A percentile compares a stretch with the other conserved stretches of the same genome.
phyloP scores from a whole-genome alignment of 2,797 vertebrate genomes.

The Acrossocheilus wenchowensis region DNA sequence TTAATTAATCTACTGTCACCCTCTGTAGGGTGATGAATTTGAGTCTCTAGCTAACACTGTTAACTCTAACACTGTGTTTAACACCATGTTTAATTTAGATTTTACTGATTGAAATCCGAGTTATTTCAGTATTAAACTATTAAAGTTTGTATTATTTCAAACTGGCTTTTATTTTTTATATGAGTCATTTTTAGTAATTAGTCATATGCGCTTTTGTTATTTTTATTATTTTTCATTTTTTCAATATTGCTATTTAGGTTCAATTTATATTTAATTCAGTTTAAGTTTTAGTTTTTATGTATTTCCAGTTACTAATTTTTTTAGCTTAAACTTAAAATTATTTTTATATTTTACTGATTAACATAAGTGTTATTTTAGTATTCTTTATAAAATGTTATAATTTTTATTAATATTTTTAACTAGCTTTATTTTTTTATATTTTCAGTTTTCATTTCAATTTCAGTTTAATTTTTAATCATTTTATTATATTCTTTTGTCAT shows the following conservation, averaged over 20 bases:
- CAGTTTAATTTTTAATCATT: too few species aligned
- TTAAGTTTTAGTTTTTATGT: background rate
- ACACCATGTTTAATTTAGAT: background rate
- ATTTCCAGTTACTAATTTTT: background rate
- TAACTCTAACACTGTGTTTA: constrained; percentile 4
- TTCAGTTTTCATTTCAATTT: too few species aligned
- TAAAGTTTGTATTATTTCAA: background rate
- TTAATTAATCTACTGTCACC: constrained; percentile 63
- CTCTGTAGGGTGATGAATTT: constrained; percentile 56
- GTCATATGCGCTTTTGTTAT: background rate
- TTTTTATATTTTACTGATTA: background rate
- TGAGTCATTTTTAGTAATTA: background rate
- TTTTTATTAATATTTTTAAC: too few species aligned
- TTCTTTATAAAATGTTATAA: too few species aligned
- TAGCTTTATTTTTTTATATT: too few species aligned
- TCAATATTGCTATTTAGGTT: background rate
- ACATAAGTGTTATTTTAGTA: background rate
- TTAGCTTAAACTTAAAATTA: background rate
- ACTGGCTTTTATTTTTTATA: background rate
- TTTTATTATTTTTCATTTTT: background rate
- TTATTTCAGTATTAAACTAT: background rate
- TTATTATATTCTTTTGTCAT: too few species aligned
- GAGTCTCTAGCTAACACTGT: constrained; percentile 37
- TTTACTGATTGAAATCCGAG: background rate
- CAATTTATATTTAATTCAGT: too few species aligned